These are phyloP conservation scores for Gopherus evgoodei DNA, from an alignment of 2,113 vertebrate species.

Conservation along the genomic window DNA sequence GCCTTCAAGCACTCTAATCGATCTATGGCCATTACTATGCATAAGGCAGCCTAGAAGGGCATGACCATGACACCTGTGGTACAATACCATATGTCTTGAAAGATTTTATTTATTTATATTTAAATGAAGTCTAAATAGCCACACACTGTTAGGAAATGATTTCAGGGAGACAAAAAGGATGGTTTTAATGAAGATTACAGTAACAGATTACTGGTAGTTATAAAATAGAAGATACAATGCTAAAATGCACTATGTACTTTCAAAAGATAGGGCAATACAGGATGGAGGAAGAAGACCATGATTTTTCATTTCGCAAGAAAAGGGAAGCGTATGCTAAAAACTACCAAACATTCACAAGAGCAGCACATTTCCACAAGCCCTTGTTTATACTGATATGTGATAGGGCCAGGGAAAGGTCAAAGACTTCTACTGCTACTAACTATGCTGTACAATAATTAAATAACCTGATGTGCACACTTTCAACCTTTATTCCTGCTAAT, in stretches of 20 bases:
- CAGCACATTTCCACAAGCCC: constrained; percentile 41
- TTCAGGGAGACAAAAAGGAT: constrained; percentile 42
- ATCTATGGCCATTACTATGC: constrained; percentile 67
- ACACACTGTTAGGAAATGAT: constrained; percentile 54
- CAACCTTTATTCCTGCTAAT: constrained; percentile 69
- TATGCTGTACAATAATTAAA: constrained; percentile 60
- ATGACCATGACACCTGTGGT: constrained; percentile 56
- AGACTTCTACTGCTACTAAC: constrained; percentile 48
- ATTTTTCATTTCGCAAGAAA: constrained; percentile 25
- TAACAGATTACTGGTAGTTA: constrained; percentile 59
- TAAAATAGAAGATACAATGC: constrained; percentile 24
- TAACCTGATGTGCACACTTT: constrained; percentile 61
- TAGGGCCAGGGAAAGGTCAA: constrained; percentile 63
- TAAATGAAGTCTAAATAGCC: constrained; percentile 57
- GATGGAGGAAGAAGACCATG: constrained; percentile 24
- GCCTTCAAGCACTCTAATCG: constrained; percentile 65
- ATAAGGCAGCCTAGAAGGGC: constrained; percentile 51
- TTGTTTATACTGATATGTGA: constrained; percentile 33
- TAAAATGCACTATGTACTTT: neutral
- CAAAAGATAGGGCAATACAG: neutral
- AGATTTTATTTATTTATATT: constrained; percentile 70
- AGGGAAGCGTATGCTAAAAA: neutral
- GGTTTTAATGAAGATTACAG: constrained; percentile 68
- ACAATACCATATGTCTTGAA: constrained; percentile 48
- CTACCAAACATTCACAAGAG: neutral